Percentiles rank a stretch among this genome's conserved stretches.
phyloP scores from a whole-genome alignment of 1,140 invertebrate genomes.

The Sinonovacula constricta region DNA sequence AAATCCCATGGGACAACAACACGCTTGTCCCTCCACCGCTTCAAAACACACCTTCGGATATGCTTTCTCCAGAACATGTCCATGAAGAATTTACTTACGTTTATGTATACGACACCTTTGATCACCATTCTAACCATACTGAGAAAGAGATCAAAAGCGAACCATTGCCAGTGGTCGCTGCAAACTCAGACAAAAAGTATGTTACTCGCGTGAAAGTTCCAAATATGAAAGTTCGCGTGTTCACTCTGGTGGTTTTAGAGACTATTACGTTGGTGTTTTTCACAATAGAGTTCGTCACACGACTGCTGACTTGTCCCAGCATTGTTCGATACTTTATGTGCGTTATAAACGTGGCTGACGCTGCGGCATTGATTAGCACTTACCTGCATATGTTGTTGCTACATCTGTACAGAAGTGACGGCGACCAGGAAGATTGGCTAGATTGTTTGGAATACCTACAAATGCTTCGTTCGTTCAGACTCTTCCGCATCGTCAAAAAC shows the following conservation, averaged over 20 bases:
- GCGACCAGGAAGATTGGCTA: conserved; percentile 2
- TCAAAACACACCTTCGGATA: neutral
- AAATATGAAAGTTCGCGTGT: conserved; percentile 28
- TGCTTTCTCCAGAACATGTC: too few relatives aligned
- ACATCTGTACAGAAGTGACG: neutral
- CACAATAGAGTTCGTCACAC: conserved; percentile 18
- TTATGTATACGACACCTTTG: too few relatives aligned
- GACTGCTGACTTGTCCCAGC: conserved; percentile 28
- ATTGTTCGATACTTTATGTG: conserved; percentile 34
- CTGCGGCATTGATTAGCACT: conserved; percentile 15
- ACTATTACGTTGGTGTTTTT: conserved; percentile 12
- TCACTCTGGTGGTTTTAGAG: neutral
- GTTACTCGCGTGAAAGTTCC: conserved; percentile 1
- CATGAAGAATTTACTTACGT: neutral
- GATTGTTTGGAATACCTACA: conserved; percentile 27
- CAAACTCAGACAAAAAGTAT: neutral
- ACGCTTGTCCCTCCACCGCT: neutral
- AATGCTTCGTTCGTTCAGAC: conserved; percentile 31
- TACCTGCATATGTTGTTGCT: conserved; percentile 1
- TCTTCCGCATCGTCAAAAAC: conserved; percentile 34
- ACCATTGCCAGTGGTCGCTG: neutral
- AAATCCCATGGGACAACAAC: too few relatives aligned
- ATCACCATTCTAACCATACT: too few relatives aligned
- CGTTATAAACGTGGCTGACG: conserved; percentile 35
- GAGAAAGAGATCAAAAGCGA: too few relatives aligned